These are phyloP conservation scores for Microcebus jonahi DNA, from an alignment of 2,113 vertebrate species.

Conservation along the genomic window DNA sequence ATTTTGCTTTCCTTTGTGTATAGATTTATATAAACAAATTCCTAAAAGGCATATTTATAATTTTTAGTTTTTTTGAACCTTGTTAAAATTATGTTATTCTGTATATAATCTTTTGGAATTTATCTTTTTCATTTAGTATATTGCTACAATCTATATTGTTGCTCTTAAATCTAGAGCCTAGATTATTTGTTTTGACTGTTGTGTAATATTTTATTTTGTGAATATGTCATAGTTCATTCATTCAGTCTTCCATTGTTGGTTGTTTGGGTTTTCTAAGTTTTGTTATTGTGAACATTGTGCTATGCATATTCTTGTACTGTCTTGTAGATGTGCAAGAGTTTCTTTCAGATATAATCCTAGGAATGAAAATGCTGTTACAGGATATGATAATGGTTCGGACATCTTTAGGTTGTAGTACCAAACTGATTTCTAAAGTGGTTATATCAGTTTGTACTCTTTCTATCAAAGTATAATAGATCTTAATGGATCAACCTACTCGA, in stretches of 20 bases:
- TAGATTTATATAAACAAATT: background rate
- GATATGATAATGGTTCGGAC: background rate
- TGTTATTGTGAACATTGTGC: background rate
- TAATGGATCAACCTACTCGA: background rate
- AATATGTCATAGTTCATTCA: background rate
- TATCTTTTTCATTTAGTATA: background rate
- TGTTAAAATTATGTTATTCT: background rate
- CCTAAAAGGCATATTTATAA: background rate
- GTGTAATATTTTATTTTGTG: background rate
- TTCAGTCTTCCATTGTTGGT: background rate
- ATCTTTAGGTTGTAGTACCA: background rate
- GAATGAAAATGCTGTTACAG: background rate
- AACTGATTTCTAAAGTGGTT: background rate
- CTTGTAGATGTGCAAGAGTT: background rate
- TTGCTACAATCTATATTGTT: background rate
- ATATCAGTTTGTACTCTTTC: background rate
- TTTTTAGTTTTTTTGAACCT: background rate
- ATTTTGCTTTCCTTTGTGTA: background rate
- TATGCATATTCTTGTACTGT: background rate
- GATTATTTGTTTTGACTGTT: background rate
- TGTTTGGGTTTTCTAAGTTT: background rate
- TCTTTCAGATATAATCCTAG: background rate
- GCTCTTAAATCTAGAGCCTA: background rate
- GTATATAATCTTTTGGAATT: background rate
- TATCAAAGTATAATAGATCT: background rate